Conservation (phyloP, 1,140 invertebrate genomes). For the Hyles vespertilio region DNA sequence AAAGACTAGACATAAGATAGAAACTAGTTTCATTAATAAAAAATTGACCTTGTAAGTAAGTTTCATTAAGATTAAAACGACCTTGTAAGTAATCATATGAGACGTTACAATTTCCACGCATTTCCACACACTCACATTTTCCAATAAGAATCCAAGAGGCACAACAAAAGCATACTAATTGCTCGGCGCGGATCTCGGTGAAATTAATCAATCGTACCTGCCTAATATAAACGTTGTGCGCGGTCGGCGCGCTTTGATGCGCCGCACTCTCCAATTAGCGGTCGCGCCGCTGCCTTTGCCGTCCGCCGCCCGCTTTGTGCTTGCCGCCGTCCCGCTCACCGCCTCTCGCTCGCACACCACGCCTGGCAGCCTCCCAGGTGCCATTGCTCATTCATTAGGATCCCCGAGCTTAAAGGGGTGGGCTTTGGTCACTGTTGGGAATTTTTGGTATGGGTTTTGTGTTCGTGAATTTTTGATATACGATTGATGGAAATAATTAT, state of each 20-base stretch:
- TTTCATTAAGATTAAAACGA: no score
- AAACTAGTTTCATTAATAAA: no score
- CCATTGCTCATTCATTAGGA: slow-evolving; percentile 11
- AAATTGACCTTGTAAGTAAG: no score
- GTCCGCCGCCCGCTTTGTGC: slow-evolving; percentile 50
- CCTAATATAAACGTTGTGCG: slow-evolving; percentile 68
- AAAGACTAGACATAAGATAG: no score
- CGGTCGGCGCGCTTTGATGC: slow-evolving; percentile 59
- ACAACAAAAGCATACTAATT: slow-evolving; percentile 64
- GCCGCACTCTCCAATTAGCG: slow-evolving; percentile 68
- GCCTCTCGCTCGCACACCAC: slow-evolving; percentile 17
- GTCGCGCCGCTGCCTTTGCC: slow-evolving; percentile 62
- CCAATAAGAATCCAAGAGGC: slow-evolving; percentile 17
- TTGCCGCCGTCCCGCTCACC: slow-evolving; percentile 25
- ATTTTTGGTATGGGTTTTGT: no score
- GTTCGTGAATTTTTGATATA: no score
- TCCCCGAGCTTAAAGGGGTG: no score
- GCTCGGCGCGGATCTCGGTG: slow-evolving; percentile 56
- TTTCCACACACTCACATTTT: not conserved
- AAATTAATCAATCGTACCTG: slow-evolving; percentile 68
- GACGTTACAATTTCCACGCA: not conserved
- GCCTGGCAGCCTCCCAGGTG: slow-evolving; percentile 27
- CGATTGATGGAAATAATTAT: no score
- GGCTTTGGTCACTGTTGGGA: no score
- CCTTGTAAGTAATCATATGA: no score